phyloP scores from a whole-genome alignment of 2,797 vertebrate species.

The Anas bernieri region DNA sequence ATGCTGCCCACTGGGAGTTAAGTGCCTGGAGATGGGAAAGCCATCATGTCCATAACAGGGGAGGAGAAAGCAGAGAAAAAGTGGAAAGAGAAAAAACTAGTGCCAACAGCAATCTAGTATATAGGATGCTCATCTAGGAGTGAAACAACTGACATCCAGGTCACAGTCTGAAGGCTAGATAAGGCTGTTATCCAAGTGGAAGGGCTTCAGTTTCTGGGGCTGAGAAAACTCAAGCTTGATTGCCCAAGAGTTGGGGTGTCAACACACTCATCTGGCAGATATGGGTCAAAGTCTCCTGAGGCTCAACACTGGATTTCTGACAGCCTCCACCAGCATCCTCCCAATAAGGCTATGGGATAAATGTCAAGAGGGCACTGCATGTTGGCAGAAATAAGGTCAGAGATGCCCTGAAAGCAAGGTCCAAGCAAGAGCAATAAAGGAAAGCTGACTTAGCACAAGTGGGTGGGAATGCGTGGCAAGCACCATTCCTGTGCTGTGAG shows the following conservation, averaged over 20 bases:
- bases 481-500: not conserved
- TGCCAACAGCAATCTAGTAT: not conserved
- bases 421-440: not conserved
- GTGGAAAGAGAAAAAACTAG: not conserved
- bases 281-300: not conserved
- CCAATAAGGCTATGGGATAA: not conserved
- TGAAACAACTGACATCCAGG: not conserved
- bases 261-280: not conserved
- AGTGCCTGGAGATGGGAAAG: not conserved
- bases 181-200: not conserved
- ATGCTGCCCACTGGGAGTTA: not conserved
- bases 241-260: not conserved
- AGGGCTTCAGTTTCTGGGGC: not conserved
- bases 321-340: not conserved
- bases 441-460: not conserved
- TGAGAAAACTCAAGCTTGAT: not conserved
- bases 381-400: not conserved
- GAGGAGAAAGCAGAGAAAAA: not conserved
- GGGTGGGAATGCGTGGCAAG: not conserved
- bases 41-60: not conserved
- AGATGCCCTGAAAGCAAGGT: not conserved
- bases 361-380: not conserved
- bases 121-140: not conserved
- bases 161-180: not conserved
- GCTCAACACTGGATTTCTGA: not conserved